Base-by-base conservation (phyloP, 2,888 invertebrate species). In the Lithophane semibrunnea region DNA sequence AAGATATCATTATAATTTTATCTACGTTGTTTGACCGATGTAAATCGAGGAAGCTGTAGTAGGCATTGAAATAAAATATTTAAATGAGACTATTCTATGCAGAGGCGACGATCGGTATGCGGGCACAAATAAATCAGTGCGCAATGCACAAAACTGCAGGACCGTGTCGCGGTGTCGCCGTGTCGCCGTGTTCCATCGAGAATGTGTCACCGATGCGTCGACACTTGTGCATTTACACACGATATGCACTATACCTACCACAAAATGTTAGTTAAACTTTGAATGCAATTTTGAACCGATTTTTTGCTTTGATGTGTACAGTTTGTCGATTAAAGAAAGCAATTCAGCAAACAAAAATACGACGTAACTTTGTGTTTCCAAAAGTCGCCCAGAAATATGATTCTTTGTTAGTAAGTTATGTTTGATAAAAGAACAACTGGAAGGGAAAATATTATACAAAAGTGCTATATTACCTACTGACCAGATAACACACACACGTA, bases 61-160 rank as follows among this genome's bases (percentile, higher is more conserved):
- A 79, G 74, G 79, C 68, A 80, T 75, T 83, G 77, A 86, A 88
- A 89, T 88, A 86, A 89, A 90, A 88, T 90, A 89, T 89, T 89
- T 80, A 89, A 88, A 89, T 89, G 86, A 86, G 88, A 82, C 88
- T 86, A 86, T 84, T 85, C 86, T 88, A 89, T 88, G 86, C 86
- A 84, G 83, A 79, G 82, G 75, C 73, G 66, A 70, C 80, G 87
- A 85, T 81, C 83, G 86, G 88, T 77, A 92, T 92, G 94, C 92
- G 91, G 92, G 89, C 85, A 78, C 87, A 92, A 92, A 95, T 95
- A 95, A 95, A 95, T 95, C 95, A 94, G 90, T 89, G 92, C 88
- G 90, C 91, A 91, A 74, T 92, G 94, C 91, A 92, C 93, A 93
- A 93, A 94, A 93, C 92, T 92, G 92, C 92, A 91, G 89, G 90